Evolutionary conservation across 2,888 invertebrate species (phyloP).

Genomic region (Yponomeuta sedellus): DNA sequence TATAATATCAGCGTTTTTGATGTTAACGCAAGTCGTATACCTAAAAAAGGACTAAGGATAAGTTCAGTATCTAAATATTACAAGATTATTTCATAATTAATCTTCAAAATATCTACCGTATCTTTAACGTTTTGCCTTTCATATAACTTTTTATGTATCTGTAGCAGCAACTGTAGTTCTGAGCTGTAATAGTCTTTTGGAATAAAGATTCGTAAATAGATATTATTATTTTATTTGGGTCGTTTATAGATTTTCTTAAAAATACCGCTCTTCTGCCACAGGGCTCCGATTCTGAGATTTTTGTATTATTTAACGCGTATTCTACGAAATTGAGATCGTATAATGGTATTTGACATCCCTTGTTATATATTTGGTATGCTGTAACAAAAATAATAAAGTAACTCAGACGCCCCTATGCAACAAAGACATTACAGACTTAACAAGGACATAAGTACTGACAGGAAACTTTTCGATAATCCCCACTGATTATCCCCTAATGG

Average conservation of each 20-base stretch:
- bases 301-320: conserved; percentile 22
- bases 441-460: too few relatives aligned
- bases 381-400: conserved; percentile 13
- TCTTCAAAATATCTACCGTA: too few relatives aligned
- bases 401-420: too few relatives aligned
- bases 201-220: conserved; percentile 25
- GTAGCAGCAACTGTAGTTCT: too few relatives aligned
- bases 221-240: conserved; percentile 36
- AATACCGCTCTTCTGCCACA: conserved; percentile 54
- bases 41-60: conserved; percentile 32
- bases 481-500: too few relatives aligned
- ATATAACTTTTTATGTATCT: too few relatives aligned
- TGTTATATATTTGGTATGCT: conserved; percentile 45
- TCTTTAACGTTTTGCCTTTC: too few relatives aligned
- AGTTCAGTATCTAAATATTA: too few relatives aligned
- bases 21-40: conserved; percentile 42
- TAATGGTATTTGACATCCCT: conserved; percentile 55
- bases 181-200: too few relatives aligned
- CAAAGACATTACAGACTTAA: too few relatives aligned
- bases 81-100: too few relatives aligned
- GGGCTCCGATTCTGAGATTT: conserved; percentile 24
- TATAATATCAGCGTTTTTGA: conserved; percentile 38
- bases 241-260: conserved; percentile 36
- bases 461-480: too few relatives aligned
- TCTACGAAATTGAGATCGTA: conserved; percentile 37